These are phyloP conservation scores for Epinephelus awoara DNA, from an alignment of 2,797 vertebrate genomes.

Conservation along the genomic window DNA sequence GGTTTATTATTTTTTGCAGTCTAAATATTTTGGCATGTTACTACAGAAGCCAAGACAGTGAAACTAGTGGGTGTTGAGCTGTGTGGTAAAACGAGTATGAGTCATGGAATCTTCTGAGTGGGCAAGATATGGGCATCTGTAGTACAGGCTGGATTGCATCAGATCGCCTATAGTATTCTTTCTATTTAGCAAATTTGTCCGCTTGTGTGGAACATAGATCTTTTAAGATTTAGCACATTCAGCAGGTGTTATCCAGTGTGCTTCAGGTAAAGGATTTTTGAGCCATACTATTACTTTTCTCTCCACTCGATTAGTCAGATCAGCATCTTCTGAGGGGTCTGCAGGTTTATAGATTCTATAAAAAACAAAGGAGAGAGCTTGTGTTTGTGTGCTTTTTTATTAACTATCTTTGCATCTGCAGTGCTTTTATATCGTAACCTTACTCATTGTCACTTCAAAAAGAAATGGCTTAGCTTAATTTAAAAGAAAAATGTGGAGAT, in stretches of 20 bases:
- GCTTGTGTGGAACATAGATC: neutral
- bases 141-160: neutral
- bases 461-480: slow-evolving; percentile 26
- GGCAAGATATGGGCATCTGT: slow-evolving; percentile 25
- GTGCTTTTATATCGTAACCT: slow-evolving; percentile 15
- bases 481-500: slow-evolving; percentile 37
- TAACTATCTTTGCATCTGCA: neutral
- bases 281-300: neutral
- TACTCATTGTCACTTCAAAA: slow-evolving; percentile 8
- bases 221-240: neutral
- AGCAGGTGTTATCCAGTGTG: neutral
- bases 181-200: neutral
- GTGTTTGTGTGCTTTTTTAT: neutral
- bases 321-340: neutral
- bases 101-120: slow-evolving; percentile 30
- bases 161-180: neutral
- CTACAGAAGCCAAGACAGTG: slow-evolving; percentile 12
- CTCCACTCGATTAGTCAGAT: neutral
- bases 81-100: slow-evolving; percentile 23
- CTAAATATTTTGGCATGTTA: slow-evolving; percentile 31
- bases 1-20: slow-evolving; percentile 11
- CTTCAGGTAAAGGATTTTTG: neutral
- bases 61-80: slow-evolving; percentile 31
- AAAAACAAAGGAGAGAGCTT: neutral
- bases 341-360: neutral